Base-by-base conservation (phyloP, 2,888 invertebrate genomes). In the Sinotaia quadrata region DNA sequence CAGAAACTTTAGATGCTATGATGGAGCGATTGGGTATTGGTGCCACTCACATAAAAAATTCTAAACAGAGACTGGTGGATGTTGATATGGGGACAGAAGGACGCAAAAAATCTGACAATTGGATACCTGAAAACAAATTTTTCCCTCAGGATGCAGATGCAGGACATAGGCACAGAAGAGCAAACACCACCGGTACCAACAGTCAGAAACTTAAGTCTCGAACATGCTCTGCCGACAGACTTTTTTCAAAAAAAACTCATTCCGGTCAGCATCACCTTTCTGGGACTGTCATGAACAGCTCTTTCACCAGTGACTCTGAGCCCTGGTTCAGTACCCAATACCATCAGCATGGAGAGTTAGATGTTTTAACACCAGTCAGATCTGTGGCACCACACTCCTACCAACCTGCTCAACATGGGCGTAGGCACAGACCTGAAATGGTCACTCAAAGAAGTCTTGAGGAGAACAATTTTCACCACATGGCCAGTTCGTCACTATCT, bases 1-100 rank as follows among this genome's bases (percentile, higher is more conserved):
- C 36, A 36, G 61, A 61, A 49, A 61, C 61, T 4, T 51, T 61
- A 5, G 47, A 61, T 31, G 2, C 61, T 10, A 61, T 61, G 61
- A 8, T 61, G 61, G 61, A 31, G 15, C 33, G 51, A 34, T 51
- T 61, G 33, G 61, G 51, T 33, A 49, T 61, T 27, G 36, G 36
- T 18, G n/a, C 21, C 1, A 24, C 8, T 10, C 34, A n/a, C 27
- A 24, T 36, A 2, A 41, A 41, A 41, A 10, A 41, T 41, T 10
- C 10, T 18, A 10, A n/a, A n/a, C n/a, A n/a, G n/a, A n/a, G n/a
- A n/a, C 10, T 12, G 10, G 41, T 12, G 41, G 41, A 41, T 41
- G 41, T 12, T 41, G 41, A 41, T 41, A 41, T 18, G 10, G 10
- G 10, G 10, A 12, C 18, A 41, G 10, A 10, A 12, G 18, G 18